Conservation (phyloP, 2,113 vertebrate species). For the Sebastes fasciatus region DNA sequence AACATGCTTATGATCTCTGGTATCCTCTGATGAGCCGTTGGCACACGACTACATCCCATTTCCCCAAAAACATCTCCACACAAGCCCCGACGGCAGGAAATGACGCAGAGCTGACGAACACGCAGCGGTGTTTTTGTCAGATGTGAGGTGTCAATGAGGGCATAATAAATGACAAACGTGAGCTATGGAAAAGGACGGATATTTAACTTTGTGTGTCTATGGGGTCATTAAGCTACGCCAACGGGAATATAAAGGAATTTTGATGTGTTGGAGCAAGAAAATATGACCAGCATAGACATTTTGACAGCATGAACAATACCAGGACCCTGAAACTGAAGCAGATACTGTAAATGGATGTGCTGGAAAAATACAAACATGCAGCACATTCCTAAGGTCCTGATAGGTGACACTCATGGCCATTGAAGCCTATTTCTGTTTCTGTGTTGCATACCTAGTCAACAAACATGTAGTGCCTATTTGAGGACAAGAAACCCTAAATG, state of each 20-base stretch:
- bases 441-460: no score
- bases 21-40: slow-evolving; percentile 70
- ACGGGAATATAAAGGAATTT: neutral
- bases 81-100: slow-evolving; percentile 60
- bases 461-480: no score
- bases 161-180: neutral
- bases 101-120: slow-evolving; percentile 68
- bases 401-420: no score
- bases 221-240: neutral
- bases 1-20: slow-evolving; percentile 57
- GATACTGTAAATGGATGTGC: no score
- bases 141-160: slow-evolving; percentile 47
- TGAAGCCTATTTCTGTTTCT: no score
- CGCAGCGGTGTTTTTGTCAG: slow-evolving; percentile 30
- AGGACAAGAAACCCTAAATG: no score
- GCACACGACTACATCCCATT: slow-evolving; percentile 61
- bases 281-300: no score
- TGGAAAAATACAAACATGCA: no score
- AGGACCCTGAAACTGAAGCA: no score
- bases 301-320: no score
- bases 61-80: slow-evolving; percentile 75
- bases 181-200: neutral
- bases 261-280: neutral
- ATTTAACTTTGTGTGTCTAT: slow-evolving; percentile 4
- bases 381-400: no score